These are phyloP conservation scores for Mycetomoellerius zeteki DNA, from an alignment of 1,140 invertebrate species.

Conservation along the genomic window DNA sequence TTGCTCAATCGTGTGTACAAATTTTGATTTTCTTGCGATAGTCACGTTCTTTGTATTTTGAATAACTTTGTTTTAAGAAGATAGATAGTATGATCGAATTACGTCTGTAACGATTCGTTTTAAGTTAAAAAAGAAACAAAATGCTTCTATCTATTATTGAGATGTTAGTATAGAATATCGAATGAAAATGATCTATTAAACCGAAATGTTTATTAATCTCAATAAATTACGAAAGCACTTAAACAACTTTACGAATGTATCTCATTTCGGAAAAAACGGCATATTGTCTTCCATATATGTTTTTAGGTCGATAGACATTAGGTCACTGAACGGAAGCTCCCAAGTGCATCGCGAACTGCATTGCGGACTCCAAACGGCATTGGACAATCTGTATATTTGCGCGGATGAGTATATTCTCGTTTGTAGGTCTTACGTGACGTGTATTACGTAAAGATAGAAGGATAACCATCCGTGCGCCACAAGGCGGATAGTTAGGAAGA, in stretches of 20 bases:
- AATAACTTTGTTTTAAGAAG: not conserved
- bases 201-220: not conserved
- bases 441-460: constrained; percentile 78
- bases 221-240: not conserved
- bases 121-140: not conserved
- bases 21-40: constrained; percentile 14
- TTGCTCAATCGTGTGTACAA: not conserved
- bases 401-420: constrained; percentile 26
- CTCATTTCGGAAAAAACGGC: not conserved
- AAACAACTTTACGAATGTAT: not conserved
- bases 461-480: constrained; percentile 69
- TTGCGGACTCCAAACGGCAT: constrained; percentile 45
- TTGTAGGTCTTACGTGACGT: constrained; percentile 77
- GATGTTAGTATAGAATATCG: not conserved
- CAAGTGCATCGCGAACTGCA: constrained; percentile 50
- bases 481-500: constrained; percentile 76
- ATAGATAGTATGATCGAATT: constrained; percentile 6
- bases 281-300: not conserved
- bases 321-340: not conserved
- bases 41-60: not conserved
- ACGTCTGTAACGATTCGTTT: not conserved
- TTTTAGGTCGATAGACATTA: not conserved
- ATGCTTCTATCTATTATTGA: not conserved
- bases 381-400: not conserved
- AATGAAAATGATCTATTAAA: not conserved